Percentiles rank a stretch among this genome's conserved stretches.
These are phyloP conservation scores for Syritta pipiens DNA, from an alignment of 2,888 invertebrate species.

Conservation along the genomic window DNA sequence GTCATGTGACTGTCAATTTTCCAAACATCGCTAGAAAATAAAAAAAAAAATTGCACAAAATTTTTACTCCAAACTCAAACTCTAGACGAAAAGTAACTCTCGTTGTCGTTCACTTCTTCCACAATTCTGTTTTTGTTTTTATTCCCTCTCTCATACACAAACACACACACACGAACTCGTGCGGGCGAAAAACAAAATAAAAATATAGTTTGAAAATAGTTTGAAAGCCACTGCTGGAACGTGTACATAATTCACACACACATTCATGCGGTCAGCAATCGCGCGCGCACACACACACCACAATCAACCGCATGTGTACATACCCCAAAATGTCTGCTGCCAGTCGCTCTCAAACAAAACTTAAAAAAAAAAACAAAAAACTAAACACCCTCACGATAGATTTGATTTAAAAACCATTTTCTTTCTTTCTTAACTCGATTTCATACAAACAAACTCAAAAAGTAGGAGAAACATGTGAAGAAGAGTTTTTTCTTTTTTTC, in stretches of 20 bases:
- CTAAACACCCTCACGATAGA: not conserved
- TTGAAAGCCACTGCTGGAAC: constrained; percentile 52
- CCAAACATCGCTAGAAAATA: too few species aligned
- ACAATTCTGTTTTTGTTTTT: not conserved
- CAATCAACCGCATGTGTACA: constrained; percentile 20
- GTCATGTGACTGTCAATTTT: too few species aligned
- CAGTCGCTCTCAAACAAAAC: constrained; percentile 33
- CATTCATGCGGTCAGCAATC: constrained; percentile 52
- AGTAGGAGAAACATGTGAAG: not conserved
- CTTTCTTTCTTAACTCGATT: not conserved
- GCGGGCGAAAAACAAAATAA: constrained; percentile 1
- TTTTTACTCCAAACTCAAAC: too few species aligned
- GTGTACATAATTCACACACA: constrained; percentile 2
- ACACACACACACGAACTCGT: not conserved
- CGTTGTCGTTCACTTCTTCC: not conserved
- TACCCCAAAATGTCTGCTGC: constrained; percentile 67
- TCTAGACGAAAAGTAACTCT: too few species aligned
- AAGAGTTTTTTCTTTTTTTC: constrained; percentile 3
- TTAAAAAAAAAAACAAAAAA: constrained; percentile 6
- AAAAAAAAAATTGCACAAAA: too few species aligned
- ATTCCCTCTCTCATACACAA: not conserved
- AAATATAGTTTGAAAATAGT: constrained; percentile 40
- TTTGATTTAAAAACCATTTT: too few species aligned
- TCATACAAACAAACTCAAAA: not conserved
- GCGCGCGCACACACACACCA: constrained; percentile 61